A percentile compares a stretch with the other conserved stretches of the same genome.
These are phyloP conservation scores for Erinaceus europaeus DNA, from an alignment of 2,113 vertebrate genomes.

Conservation along the genomic window DNA sequence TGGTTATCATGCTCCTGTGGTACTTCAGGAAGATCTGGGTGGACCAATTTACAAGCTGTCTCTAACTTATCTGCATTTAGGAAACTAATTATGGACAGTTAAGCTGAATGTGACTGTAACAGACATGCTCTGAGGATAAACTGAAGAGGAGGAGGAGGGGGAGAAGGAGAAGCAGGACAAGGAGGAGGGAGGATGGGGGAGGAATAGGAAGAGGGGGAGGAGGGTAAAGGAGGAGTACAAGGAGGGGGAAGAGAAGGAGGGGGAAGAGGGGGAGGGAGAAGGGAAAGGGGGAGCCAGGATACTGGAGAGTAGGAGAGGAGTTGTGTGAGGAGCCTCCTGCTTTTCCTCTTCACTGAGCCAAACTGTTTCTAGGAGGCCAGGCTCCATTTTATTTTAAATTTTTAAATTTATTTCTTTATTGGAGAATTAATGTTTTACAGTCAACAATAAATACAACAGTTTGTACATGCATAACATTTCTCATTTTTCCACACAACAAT, in stretches of 20 bases:
- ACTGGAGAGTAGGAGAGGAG: not conserved
- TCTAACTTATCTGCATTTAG: slow-evolving; percentile 1
- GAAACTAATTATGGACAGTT: not conserved
- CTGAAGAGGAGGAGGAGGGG: not conserved
- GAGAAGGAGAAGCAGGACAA: too few relatives aligned
- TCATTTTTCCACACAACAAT: too few relatives aligned
- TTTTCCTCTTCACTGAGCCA: not conserved
- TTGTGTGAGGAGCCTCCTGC: not conserved
- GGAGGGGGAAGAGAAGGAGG: not conserved
- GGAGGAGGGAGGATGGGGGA: too few relatives aligned
- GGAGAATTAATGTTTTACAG: too few relatives aligned
- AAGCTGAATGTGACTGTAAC: not conserved
- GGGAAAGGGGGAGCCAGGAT: too few relatives aligned
- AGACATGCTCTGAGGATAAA: not conserved
- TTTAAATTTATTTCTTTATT: too few relatives aligned
- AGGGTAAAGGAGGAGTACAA: not conserved
- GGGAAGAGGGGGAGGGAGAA: too few relatives aligned
- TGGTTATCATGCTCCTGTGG: not conserved
- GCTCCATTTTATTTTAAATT: too few relatives aligned
- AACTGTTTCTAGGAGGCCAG: slow-evolving; percentile 34
- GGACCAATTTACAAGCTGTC: slow-evolving; percentile 2
- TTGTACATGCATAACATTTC: too few relatives aligned
- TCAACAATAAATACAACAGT: too few relatives aligned
- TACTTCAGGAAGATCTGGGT: not conserved
- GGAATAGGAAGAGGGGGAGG: not conserved